Conservation (phyloP, 2,797 vertebrate genomes). For the Menidia menidia region DNA sequence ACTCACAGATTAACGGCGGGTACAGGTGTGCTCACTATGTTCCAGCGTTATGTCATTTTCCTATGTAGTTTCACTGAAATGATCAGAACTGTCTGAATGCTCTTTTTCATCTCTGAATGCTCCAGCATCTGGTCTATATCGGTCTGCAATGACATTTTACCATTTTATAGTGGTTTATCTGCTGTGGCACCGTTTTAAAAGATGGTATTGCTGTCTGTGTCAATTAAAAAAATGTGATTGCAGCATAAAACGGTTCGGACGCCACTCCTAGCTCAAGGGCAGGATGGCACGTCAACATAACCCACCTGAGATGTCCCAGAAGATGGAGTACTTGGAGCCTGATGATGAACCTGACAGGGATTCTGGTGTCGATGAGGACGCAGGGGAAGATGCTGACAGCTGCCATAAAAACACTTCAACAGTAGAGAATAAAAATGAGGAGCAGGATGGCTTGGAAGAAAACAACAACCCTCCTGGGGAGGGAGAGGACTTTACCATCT, state of each 20-base stretch:
- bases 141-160: background rate
- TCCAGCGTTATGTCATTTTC: background rate
- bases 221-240: conserved; percentile 19
- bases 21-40: conserved; percentile 26
- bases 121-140: background rate
- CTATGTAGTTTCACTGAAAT: background rate
- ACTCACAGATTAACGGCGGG: background rate
- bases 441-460: conserved; percentile 51
- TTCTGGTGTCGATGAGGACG: conserved; percentile 91
- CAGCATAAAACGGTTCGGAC: conserved; percentile 69
- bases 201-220: conserved; percentile 5
- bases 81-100: too few relatives aligned
- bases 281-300: conserved; percentile 76
- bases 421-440: conserved; percentile 38
- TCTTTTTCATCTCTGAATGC: background rate
- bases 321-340: conserved; percentile 78
- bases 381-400: conserved; percentile 72
- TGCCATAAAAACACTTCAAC: conserved; percentile 49
- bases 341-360: conserved; percentile 87
- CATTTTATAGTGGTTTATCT: background rate
- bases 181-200: background rate
- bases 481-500: conserved; percentile 87
- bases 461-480: conserved; percentile 10
- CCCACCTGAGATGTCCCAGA: conserved; percentile 76
- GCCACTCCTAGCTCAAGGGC: conserved; percentile 75